A percentile compares a stretch with the other conserved stretches of the same genome.
phyloP scores from a whole-genome alignment of 2,113 vertebrate genomes.

The Pithys albifrons region DNA sequence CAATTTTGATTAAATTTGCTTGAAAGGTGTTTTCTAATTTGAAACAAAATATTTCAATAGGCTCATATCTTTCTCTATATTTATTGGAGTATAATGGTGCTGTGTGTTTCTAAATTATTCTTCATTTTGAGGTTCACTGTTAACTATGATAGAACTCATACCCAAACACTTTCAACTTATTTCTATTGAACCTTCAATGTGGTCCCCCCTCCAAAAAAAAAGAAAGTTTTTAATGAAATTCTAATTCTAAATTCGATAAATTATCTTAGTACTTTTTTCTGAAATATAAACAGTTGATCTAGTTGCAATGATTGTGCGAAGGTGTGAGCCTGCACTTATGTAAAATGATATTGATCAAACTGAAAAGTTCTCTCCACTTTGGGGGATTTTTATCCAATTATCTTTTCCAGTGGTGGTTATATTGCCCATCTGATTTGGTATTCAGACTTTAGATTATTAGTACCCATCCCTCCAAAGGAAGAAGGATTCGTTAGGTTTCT shows the following conservation, averaged over 20 bases:
- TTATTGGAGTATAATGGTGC: neutral
- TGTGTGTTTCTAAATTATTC: neutral
- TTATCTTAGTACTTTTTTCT: neutral
- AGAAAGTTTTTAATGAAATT: too few species aligned
- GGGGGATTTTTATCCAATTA: neutral
- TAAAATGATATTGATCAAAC: neutral
- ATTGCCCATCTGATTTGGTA: neutral
- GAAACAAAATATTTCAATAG: constrained; percentile 9
- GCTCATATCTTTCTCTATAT: neutral
- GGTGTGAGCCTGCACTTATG: neutral
- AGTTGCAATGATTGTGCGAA: neutral
- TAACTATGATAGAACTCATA: neutral
- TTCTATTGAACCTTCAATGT: neutral
- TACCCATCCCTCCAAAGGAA: neutral
- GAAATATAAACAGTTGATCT: neutral
- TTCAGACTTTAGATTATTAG: neutral
- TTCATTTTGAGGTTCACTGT: neutral
- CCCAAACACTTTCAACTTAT: neutral
- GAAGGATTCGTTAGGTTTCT: neutral
- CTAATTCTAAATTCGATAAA: neutral
- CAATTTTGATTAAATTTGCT: constrained; percentile 47
- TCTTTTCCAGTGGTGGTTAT: neutral
- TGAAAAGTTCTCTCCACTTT: neutral
- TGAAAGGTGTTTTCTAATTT: constrained; percentile 56
- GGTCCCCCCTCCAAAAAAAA: neutral